These are phyloP conservation scores for Zootoca vivipara DNA, from an alignment of 2,113 vertebrate genomes.

Conservation along the genomic window DNA sequence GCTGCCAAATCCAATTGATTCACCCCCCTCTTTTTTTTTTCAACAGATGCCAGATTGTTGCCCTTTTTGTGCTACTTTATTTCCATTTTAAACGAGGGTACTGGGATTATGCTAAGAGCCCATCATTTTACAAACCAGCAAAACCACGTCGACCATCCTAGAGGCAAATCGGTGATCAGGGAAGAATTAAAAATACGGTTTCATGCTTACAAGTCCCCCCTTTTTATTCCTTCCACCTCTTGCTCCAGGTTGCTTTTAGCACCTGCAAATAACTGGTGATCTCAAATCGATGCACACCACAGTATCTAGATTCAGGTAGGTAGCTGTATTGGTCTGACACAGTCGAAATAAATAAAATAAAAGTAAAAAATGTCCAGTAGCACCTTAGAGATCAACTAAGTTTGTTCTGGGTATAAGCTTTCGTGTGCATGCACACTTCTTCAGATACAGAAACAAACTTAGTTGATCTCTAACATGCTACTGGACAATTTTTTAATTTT, in stretches of 20 bases:
- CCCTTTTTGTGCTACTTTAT: conserved; percentile 42
- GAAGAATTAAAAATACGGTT: conserved; percentile 58
- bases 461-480: too few relatives aligned
- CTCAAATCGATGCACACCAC: background rate
- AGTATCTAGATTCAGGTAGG: background rate
- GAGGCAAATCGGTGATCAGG: conserved; percentile 67
- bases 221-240: background rate
- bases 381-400: too few relatives aligned
- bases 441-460: too few relatives aligned
- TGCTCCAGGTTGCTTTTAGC: background rate
- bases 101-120: conserved; percentile 64
- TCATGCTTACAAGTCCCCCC: background rate
- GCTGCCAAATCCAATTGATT: conserved; percentile 73
- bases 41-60: conserved; percentile 58
- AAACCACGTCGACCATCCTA: conserved; percentile 65
- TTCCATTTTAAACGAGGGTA: conserved; percentile 67
- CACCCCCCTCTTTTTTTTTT: conserved; percentile 46
- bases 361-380: too few relatives aligned
- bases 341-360: too few relatives aligned
- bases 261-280: conserved; percentile 5
- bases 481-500: too few relatives aligned
- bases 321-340: too few relatives aligned
- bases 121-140: conserved; percentile 56
- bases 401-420: too few relatives aligned
- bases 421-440: too few relatives aligned